phyloP scores from a whole-genome alignment of 2,797 vertebrate species.

The Platyrinchus mystaceus region DNA sequence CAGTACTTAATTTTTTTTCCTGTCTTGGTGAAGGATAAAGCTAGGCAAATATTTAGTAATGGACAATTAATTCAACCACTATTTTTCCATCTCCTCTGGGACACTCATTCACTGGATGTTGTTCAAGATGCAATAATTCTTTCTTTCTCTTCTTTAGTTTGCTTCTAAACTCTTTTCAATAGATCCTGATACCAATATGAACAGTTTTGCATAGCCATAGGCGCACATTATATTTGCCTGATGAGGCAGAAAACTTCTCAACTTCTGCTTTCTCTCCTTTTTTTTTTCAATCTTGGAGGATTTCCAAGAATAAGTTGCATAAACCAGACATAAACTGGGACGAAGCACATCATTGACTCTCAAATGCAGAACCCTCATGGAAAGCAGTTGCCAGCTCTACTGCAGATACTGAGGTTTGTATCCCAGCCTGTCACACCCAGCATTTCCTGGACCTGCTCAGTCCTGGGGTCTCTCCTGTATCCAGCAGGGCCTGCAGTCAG shows the following conservation, averaged over 20 bases:
- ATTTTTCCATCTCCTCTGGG: not conserved
- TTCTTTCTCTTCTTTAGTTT: not conserved
- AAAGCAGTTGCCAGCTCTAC: not conserved
- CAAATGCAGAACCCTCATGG: not conserved
- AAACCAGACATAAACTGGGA: not conserved
- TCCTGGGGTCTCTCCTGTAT: not conserved
- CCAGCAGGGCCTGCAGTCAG: not conserved
- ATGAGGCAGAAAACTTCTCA: not conserved
- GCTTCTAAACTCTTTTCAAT: not conserved
- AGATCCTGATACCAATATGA: not conserved
- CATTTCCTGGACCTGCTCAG: not conserved
- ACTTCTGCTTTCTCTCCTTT: not conserved
- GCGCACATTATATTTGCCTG: not conserved
- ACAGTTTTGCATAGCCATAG: not conserved
- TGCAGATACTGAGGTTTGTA: not conserved
- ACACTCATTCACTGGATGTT: not conserved
- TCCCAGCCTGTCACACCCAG: not conserved
- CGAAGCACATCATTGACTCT: not conserved
- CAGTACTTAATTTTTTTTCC: not conserved
- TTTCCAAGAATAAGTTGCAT: not conserved
- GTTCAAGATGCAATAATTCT: not conserved
- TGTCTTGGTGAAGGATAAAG: not conserved
- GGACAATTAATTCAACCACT: constrained; percentile 20
- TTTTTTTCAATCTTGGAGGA: not conserved
- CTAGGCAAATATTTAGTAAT: constrained; percentile 10